Conservation (phyloP, 1,140 invertebrate genomes). For the Spodoptera litura region DNA sequence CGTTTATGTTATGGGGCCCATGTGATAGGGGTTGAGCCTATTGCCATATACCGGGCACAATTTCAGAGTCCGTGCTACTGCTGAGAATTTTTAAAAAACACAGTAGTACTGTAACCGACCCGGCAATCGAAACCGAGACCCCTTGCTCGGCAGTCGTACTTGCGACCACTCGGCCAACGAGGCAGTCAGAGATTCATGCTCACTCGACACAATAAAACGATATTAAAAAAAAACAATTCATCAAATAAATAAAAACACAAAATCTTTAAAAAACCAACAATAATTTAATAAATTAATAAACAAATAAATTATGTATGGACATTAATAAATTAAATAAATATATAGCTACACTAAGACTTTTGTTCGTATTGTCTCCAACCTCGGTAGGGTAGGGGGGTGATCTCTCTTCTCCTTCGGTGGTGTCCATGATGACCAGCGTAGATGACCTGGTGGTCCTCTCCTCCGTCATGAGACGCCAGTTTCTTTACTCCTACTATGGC, state of each 20-base stretch:
- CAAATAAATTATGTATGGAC: slow-evolving; percentile 4
- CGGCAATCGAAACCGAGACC: too few relatives aligned
- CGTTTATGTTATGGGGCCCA: too few relatives aligned
- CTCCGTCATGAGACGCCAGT: slow-evolving; percentile 88
- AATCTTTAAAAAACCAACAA: not conserved
- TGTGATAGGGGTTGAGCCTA: too few relatives aligned
- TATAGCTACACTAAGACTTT: slow-evolving; percentile 22
- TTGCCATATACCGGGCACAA: too few relatives aligned
- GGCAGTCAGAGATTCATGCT: too few relatives aligned
- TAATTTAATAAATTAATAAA: slow-evolving; percentile 23
- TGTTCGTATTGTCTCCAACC: slow-evolving; percentile 84
- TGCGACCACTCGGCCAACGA: too few relatives aligned
- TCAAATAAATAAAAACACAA: not conserved
- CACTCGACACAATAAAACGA: too few relatives aligned
- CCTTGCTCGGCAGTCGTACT: too few relatives aligned
- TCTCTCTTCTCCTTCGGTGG: slow-evolving; percentile 85
- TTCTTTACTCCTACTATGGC: slow-evolving; percentile 91
- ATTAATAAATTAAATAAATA: not conserved
- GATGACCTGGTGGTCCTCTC: slow-evolving; percentile 90
- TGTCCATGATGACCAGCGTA: slow-evolving; percentile 89
- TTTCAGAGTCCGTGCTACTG: too few relatives aligned
- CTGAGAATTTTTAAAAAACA: too few relatives aligned
- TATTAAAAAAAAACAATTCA: too few relatives aligned
- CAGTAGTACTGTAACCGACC: too few relatives aligned
- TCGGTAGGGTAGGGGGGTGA: slow-evolving; percentile 87